Conservation (phyloP, 2,888 invertebrate species). For the Anoplius nigerrimus region DNA sequence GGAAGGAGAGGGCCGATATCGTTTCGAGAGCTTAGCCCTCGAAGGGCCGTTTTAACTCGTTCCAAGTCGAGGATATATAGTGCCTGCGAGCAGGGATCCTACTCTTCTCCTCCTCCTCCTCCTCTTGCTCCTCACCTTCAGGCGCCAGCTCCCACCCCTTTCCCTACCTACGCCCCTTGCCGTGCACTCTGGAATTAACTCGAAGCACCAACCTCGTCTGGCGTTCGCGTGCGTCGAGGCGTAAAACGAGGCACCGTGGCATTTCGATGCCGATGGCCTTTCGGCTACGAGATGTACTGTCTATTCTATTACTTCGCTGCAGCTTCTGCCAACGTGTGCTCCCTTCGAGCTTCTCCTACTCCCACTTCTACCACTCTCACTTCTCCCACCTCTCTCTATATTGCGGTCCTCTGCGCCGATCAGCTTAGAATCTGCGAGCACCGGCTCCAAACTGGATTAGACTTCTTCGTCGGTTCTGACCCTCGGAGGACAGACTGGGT, state of each 20-base stretch:
- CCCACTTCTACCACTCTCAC: background rate
- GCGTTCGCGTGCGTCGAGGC: slow-evolving; percentile 37
- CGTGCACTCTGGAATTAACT: slow-evolving; percentile 36
- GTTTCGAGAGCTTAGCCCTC: slow-evolving; percentile 18
- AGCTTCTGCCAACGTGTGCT: background rate
- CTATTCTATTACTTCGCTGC: slow-evolving; percentile 41
- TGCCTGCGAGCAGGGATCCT: slow-evolving; percentile 5
- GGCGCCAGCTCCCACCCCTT: no score
- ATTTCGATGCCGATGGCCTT: slow-evolving; percentile 41
- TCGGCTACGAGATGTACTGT: slow-evolving; percentile 31
- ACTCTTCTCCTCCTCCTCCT: background rate
- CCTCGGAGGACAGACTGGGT: no score
- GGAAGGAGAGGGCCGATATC: slow-evolving; percentile 18
- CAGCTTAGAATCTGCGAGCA: no score
- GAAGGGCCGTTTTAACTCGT: slow-evolving; percentile 25
- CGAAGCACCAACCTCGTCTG: slow-evolving; percentile 21
- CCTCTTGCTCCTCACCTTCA: no score
- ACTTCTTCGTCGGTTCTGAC: no score
- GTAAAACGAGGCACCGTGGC: slow-evolving; percentile 44
- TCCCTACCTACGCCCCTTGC: background rate
- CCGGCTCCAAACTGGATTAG: no score
- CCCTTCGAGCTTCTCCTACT: background rate
- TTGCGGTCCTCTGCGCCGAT: no score
- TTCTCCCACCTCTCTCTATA: background rate
- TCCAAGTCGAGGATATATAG: slow-evolving; percentile 19